Base-by-base conservation (phyloP, 2,113 vertebrate species). In the Coturnix japonica region DNA sequence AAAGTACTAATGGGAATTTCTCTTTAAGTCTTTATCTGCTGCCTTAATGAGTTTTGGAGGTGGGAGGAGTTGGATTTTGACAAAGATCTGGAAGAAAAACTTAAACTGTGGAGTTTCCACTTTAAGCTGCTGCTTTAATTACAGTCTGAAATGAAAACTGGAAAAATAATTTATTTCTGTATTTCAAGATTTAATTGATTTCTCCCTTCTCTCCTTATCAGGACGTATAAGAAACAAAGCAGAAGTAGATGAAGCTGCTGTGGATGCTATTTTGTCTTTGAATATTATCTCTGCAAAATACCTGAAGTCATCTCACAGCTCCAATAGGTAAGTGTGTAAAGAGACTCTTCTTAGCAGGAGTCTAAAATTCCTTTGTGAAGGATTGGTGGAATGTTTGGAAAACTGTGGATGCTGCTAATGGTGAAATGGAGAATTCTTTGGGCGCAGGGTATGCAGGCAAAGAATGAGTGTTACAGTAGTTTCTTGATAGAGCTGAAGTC, bases 211-310 rank as follows among this genome's bases (percentile, higher is more conserved):
- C 44, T 60, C 43, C 21, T 67, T 71, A 73, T 73, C 46, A 98
- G 99, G 99, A 73, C 98, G 99, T 19, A 98, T 99, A 91, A 98
- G 99, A 91, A 99, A 96, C 96, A 99, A 99, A 95, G 96, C 99
- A 4, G 99, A 99, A 91, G 99, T 99, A 67, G 98, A 99, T 46
- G 99, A 99, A 73, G 93, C 98, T 43, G 98, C 98, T 5, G 97
- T 98, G 11, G 99, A 99, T 56, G 98, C 99, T 2, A 98, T 99
- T 79, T 96, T 99, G 53, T 99, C 99, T 63, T 98, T 99, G 44
- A 99, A 99, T 95, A 99, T 99, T 37, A 99, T 99, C 94, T 99
- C 99, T 54, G 99, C 99, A 51, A 99, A 99, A 95, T 99, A 99
- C 95, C 97, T 99, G 93, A 99, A 99, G 89, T 98, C 99, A 2